Percentiles rank a stretch among this genome's conserved stretches.
Conservation (phyloP, 2,888 invertebrate species). For the Leptopilina drosophilae region DNA sequence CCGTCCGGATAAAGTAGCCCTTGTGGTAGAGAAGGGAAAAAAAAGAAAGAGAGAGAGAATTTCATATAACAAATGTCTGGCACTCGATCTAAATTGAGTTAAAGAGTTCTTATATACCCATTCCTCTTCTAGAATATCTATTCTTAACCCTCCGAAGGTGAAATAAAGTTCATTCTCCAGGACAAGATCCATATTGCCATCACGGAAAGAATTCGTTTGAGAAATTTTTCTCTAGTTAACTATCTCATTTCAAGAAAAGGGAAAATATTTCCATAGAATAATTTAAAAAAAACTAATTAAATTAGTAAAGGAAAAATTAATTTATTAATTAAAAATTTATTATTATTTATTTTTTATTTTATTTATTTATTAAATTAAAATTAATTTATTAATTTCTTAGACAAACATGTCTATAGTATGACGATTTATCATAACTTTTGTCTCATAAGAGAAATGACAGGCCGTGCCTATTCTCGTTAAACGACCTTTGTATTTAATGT, state of each 20-base stretch:
- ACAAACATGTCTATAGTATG: slow-evolving; percentile 51
- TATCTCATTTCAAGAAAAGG: no score
- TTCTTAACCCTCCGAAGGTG: slow-evolving; percentile 59
- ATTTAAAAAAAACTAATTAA: no score
- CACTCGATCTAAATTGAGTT: slow-evolving; percentile 78
- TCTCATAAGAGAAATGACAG: slow-evolving; percentile 58
- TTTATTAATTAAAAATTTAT: no score
- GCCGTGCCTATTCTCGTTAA: slow-evolving; percentile 55
- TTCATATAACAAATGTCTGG: slow-evolving; percentile 76
- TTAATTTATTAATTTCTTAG: no score
- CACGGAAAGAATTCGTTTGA: slow-evolving; percentile 58
- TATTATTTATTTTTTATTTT: no score
- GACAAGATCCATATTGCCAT: slow-evolving; percentile 73
- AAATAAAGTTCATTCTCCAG: slow-evolving; percentile 64
- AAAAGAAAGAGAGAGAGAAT: slow-evolving; percentile 57
- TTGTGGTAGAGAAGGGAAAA: slow-evolving; percentile 34
- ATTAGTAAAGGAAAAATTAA: no score
- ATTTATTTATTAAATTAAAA: no score
- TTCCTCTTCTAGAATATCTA: slow-evolving; percentile 58
- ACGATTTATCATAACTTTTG: slow-evolving; percentile 59
- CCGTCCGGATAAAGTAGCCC: slow-evolving; percentile 63
- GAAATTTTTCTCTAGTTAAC: slow-evolving; percentile 73
- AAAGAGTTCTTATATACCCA: slow-evolving; percentile 65
- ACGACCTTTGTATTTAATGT: slow-evolving; percentile 52
- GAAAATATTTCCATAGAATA: no score